Percentiles rank a stretch among this genome's conserved stretches.
Evolutionary conservation across 2,888 invertebrate genomes (phyloP).

Genomic region (Drosophila neonasuta): DNA sequence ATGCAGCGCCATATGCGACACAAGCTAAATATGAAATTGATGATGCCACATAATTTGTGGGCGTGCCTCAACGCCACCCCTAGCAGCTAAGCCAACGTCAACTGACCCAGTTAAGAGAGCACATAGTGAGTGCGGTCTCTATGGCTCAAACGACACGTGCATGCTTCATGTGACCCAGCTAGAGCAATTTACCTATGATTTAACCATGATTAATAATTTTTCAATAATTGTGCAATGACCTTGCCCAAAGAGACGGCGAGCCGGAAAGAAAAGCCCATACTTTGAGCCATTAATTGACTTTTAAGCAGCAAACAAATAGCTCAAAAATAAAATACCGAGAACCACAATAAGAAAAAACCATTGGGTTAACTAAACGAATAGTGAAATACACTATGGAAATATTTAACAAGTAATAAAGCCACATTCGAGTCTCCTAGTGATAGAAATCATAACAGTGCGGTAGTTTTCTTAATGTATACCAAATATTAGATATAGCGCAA

Average conservation of each 20-base stretch:
- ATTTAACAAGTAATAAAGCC: no score
- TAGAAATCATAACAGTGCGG: no score
- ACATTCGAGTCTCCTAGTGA: no score
- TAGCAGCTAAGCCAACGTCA: constrained; percentile 19
- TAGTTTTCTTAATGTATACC: no score
- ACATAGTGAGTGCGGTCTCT: neutral
- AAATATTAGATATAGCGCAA: no score
- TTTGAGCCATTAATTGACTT: constrained; percentile 64
- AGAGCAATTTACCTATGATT: constrained; percentile 38
- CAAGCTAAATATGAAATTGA: constrained; percentile 54
- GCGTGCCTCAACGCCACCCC: constrained; percentile 30
- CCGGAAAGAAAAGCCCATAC: constrained; percentile 60
- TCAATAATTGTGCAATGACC: constrained; percentile 61
- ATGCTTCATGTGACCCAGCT: constrained; percentile 16
- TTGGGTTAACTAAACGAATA: neutral
- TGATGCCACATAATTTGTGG: constrained; percentile 55
- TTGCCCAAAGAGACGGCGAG: constrained; percentile 55
- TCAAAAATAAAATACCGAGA: constrained; percentile 28
- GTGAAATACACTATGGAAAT: constrained; percentile 7
- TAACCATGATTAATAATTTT: constrained; percentile 23
- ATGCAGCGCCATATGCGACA: constrained; percentile 41
- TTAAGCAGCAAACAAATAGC: constrained; percentile 58
- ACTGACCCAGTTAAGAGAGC: constrained; percentile 35
- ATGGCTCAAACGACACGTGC: constrained; percentile 21
- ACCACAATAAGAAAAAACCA: constrained; percentile 8